Evolutionary conservation across 2,888 invertebrate genomes (phyloP).

Genomic region (Ormyrus labotus): DNA sequence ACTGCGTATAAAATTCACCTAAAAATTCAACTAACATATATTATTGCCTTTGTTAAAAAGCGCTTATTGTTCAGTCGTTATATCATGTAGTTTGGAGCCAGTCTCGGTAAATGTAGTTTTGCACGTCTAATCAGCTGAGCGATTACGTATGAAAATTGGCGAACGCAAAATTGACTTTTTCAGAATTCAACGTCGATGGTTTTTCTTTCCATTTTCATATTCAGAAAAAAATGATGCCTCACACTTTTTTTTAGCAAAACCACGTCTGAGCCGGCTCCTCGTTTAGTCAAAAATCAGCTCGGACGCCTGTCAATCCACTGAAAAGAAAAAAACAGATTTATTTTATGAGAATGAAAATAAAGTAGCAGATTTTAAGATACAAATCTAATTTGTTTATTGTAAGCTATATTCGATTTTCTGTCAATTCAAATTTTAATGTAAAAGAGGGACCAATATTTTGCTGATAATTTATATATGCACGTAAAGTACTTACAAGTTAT

Average conservation of each 20-base stretch:
- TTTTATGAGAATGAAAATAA: background rate
- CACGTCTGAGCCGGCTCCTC: constrained; percentile 77
- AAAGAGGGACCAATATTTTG: no score
- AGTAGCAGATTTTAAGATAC: no score
- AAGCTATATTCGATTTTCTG: no score
- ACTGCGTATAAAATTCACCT: constrained; percentile 6
- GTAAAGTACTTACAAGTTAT: constrained; percentile 74
- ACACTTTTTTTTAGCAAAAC: constrained; percentile 76
- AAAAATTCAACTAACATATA: background rate
- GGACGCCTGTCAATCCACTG: constrained; percentile 65
- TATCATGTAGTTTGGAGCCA: constrained; percentile 64
- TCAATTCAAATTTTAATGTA: no score
- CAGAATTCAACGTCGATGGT: constrained; percentile 34
- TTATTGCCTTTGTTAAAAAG: constrained; percentile 34
- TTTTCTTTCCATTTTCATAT: background rate
- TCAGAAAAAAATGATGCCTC: background rate
- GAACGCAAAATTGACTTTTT: constrained; percentile 38
- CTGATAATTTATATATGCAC: background rate
- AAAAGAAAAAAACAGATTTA: constrained; percentile 21
- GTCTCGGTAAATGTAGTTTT: constrained; percentile 64
- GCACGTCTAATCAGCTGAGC: constrained; percentile 53
- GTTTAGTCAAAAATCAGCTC: constrained; percentile 78
- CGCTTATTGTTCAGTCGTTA: constrained; percentile 40
- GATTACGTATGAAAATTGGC: constrained; percentile 43
- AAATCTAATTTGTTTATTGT: no score